phyloP scores from a whole-genome alignment of 2,113 vertebrate species.

The Parus major region DNA sequence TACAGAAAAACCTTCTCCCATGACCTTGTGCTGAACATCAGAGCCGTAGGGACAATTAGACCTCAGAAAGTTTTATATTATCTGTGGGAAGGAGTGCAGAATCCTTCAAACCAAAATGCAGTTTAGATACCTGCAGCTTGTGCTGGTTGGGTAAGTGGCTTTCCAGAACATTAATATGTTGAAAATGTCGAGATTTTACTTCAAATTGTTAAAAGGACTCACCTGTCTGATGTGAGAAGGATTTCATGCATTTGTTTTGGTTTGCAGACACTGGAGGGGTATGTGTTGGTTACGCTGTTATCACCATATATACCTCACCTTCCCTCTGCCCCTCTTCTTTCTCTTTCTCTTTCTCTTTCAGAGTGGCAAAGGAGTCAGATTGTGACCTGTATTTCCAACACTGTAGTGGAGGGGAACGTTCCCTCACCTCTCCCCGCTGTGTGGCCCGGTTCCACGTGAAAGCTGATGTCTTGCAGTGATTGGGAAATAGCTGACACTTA shows the following conservation, averaged over 20 bases:
- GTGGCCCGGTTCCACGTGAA: background rate
- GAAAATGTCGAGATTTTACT: background rate
- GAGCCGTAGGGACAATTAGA: background rate
- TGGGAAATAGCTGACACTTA: background rate
- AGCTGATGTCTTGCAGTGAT: background rate
- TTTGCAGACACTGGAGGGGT: background rate
- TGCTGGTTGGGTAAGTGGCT: background rate
- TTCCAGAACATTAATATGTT: background rate
- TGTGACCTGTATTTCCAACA: background rate
- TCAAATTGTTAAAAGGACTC: background rate
- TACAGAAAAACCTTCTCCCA: background rate
- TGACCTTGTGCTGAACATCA: background rate
- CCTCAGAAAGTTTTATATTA: background rate
- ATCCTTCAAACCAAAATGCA: background rate
- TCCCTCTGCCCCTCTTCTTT: background rate
- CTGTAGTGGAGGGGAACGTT: background rate
- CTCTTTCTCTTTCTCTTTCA: too few species aligned
- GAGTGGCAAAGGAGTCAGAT: background rate
- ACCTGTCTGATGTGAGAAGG: background rate
- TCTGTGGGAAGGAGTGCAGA: background rate
- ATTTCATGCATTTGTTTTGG: background rate
- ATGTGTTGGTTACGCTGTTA: accelerated
- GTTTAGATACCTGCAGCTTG: background rate
- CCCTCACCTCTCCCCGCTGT: background rate
- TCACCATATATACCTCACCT: background rate